Conservation (phyloP, 2,113 vertebrate species). For the Orycteropus afer region DNA sequence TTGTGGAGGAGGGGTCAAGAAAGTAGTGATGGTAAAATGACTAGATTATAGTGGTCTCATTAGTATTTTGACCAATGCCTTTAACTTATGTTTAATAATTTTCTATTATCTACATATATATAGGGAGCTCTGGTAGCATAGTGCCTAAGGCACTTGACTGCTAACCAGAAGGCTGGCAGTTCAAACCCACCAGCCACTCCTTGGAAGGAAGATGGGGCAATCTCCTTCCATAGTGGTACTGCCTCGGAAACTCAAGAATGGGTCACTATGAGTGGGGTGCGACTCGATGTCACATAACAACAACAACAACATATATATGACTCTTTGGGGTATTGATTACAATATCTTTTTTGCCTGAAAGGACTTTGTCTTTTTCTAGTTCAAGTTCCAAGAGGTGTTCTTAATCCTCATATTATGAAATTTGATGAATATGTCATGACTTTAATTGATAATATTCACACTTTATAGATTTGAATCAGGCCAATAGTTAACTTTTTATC, state of each 20-base stretch:
- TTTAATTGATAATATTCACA: not conserved
- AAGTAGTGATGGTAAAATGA: not conserved
- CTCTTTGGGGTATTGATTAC: not conserved
- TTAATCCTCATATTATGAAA: constrained; percentile 3
- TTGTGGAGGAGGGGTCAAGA: not conserved
- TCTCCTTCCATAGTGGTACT: no score
- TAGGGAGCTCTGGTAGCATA: no score
- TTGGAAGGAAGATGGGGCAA: no score
- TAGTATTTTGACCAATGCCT: not conserved
- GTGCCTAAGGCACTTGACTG: no score
- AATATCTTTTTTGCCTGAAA: not conserved
- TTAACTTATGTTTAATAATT: not conserved
- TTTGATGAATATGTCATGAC: not conserved
- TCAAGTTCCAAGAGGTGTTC: not conserved
- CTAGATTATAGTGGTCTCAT: not conserved
- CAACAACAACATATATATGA: no score
- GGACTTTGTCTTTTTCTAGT: not conserved
- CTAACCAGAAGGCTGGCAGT: no score
- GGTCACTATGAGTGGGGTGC: no score
- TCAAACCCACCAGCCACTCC: no score
- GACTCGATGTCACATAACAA: no score
- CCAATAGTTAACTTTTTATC: not conserved
- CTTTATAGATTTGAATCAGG: not conserved
- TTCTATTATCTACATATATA: not conserved
- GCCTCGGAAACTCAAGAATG: no score